phyloP scores from a whole-genome alignment of 2,888 invertebrate species.

The Callyntrura sp. region DNA sequence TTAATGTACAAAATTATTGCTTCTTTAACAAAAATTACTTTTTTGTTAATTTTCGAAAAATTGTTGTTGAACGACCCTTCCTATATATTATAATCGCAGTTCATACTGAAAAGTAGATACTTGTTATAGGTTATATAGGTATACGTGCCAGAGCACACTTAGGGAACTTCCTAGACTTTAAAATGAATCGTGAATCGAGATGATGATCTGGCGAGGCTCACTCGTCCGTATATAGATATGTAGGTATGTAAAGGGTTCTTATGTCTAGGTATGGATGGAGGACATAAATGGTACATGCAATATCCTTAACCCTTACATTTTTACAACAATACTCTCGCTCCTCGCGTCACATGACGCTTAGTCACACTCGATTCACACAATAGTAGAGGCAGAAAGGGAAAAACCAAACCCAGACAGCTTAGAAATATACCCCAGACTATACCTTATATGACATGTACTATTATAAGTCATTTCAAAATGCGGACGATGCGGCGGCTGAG shows the following conservation, averaged over 20 bases:
- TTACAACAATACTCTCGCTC: not conserved
- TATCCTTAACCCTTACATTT: conserved; percentile 32
- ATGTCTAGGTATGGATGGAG: too few species aligned
- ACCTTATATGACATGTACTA: conserved; percentile 4
- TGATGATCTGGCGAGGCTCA: not conserved
- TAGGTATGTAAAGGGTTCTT: conserved; percentile 1
- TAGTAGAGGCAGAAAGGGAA: conserved; percentile 1
- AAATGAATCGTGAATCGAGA: too few species aligned
- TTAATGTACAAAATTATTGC: not conserved
- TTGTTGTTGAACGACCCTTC: not conserved
- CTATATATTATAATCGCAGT: too few species aligned
- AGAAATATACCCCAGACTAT: conserved; percentile 18
- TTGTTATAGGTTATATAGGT: not conserved
- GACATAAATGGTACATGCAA: not conserved
- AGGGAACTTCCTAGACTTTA: not conserved
- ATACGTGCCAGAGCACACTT: not conserved
- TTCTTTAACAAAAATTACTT: not conserved
- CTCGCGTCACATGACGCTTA: conserved; percentile 39
- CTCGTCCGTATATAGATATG: not conserved
- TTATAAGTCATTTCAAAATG: conserved; percentile 20
- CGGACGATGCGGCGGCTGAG: conserved; percentile 29
- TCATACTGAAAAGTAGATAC: not conserved
- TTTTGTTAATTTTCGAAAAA: not conserved
- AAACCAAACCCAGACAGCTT: conserved; percentile 44
- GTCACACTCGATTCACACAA: not conserved